Conservation (phyloP, 2,888 invertebrate species). For the Caenorhabditis uteleia region DNA sequence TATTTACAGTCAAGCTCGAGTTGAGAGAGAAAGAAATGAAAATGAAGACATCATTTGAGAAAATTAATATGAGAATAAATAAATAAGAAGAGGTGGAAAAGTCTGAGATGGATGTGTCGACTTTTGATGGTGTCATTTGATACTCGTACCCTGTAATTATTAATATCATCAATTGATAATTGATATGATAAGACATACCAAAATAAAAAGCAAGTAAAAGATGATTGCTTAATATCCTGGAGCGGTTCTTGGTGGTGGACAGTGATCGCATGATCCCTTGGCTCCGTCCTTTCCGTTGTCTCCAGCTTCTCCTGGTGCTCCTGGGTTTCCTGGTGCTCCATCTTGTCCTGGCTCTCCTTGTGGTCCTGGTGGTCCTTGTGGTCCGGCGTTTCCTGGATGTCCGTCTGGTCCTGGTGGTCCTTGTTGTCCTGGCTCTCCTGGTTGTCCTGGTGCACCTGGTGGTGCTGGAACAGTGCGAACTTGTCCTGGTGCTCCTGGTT, state of each 20-base stretch:
- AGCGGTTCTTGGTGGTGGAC: slow-evolving; percentile 47
- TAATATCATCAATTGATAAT: too few species aligned
- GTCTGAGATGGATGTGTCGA: too few species aligned
- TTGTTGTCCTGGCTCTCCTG: slow-evolving; percentile 56
- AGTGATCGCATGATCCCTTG: slow-evolving; percentile 51
- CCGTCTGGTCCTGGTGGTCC: slow-evolving; percentile 57
- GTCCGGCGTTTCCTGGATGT: slow-evolving; percentile 50
- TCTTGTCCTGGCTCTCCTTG: slow-evolving; percentile 53
- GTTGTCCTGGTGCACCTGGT: slow-evolving; percentile 58
- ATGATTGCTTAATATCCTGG: slow-evolving; percentile 39
- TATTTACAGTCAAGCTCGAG: too few species aligned
- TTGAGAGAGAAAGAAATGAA: too few species aligned
- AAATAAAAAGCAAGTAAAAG: too few species aligned
- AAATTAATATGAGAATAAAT: too few species aligned
- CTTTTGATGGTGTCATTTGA: too few species aligned
- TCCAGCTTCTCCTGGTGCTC: slow-evolving; percentile 55
- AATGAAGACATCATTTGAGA: too few species aligned
- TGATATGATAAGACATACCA: too few species aligned
- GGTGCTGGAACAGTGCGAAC: slow-evolving; percentile 53
- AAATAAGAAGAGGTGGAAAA: too few species aligned
- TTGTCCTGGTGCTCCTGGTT: slow-evolving; percentile 57
- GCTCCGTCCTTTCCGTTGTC: slow-evolving; percentile 51
- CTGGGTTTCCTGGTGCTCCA: slow-evolving; percentile 52
- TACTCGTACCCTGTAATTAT: too few species aligned
- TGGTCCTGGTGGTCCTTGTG: slow-evolving; percentile 53